Evolutionary conservation across 2,113 vertebrate species (phyloP).

Genomic region (Meleagris gallopavo): DNA sequence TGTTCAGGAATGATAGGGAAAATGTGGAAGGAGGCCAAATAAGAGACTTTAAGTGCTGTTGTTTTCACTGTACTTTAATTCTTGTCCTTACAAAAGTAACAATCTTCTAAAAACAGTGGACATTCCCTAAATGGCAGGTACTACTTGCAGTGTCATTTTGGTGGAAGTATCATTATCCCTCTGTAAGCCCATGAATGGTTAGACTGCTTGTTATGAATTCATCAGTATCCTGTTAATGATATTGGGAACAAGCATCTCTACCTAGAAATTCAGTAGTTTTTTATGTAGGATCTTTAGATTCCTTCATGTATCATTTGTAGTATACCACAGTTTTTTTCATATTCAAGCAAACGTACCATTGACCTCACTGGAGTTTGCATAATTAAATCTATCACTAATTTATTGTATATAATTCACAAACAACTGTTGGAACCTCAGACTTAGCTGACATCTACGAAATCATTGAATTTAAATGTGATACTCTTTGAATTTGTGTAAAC

Average conservation of each 20-base stretch:
- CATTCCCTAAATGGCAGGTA: neutral
- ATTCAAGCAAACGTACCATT: neutral
- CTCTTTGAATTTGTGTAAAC: neutral
- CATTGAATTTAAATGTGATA: neutral
- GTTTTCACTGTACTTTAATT: neutral
- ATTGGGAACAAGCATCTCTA: neutral
- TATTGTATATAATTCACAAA: neutral
- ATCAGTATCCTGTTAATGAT: neutral
- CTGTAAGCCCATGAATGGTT: neutral
- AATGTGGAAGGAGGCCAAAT: neutral
- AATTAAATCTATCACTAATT: neutral
- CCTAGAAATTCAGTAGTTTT: rapidly evolving
- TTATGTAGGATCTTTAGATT: neutral
- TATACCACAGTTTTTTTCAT: neutral
- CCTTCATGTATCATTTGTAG: neutral
- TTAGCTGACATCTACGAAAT: neutral
- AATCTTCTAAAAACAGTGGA: neutral
- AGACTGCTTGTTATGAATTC: neutral
- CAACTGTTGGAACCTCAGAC: neutral
- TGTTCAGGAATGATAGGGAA: neutral
- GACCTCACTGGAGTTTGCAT: neutral
- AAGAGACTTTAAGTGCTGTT: neutral
- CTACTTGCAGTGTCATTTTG: neutral
- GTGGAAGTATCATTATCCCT: neutral
- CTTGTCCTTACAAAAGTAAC: neutral